These are phyloP conservation scores for Agriopis leucophaearia DNA, from an alignment of 2,888 invertebrate genomes.

Conservation along the genomic window DNA sequence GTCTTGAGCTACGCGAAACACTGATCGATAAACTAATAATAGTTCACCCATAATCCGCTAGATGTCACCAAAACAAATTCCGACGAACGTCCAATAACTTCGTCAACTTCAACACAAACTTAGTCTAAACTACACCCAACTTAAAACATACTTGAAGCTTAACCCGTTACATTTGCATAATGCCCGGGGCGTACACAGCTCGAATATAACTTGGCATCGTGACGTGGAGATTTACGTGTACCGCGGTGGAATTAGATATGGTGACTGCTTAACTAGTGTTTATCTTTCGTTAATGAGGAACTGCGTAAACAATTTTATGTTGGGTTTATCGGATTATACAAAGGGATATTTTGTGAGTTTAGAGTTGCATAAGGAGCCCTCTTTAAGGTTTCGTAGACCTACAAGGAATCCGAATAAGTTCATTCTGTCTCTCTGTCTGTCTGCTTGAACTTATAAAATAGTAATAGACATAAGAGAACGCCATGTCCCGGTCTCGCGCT, in stretches of 20 bases:
- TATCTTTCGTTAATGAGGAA: neutral
- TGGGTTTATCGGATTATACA: too few relatives aligned
- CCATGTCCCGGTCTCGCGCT: too few relatives aligned
- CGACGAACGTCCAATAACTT: constrained; percentile 37
- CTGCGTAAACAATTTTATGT: neutral
- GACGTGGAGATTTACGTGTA: constrained; percentile 7
- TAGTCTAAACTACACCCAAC: constrained; percentile 35
- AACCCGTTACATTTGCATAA: constrained; percentile 22
- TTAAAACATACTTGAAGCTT: constrained; percentile 25
- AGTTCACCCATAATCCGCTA: constrained; percentile 40
- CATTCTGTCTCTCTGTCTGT: too few relatives aligned
- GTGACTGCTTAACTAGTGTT: constrained; percentile 3
- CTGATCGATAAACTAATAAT: too few relatives aligned
- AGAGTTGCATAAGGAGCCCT: too few relatives aligned
- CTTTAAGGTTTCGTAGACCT: too few relatives aligned
- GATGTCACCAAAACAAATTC: constrained; percentile 44
- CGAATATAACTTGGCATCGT: constrained; percentile 5
- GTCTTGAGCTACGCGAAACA: too few relatives aligned
- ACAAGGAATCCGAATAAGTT: too few relatives aligned
- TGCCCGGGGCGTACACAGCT: constrained; percentile 1
- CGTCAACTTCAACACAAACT: constrained; percentile 41
- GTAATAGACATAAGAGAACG: too few relatives aligned
- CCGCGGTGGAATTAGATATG: neutral
- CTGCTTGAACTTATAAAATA: too few relatives aligned
- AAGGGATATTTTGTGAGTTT: too few relatives aligned